These are phyloP conservation scores for Salminus brasiliensis DNA, from an alignment of 2,113 vertebrate genomes.

Conservation along the genomic window DNA sequence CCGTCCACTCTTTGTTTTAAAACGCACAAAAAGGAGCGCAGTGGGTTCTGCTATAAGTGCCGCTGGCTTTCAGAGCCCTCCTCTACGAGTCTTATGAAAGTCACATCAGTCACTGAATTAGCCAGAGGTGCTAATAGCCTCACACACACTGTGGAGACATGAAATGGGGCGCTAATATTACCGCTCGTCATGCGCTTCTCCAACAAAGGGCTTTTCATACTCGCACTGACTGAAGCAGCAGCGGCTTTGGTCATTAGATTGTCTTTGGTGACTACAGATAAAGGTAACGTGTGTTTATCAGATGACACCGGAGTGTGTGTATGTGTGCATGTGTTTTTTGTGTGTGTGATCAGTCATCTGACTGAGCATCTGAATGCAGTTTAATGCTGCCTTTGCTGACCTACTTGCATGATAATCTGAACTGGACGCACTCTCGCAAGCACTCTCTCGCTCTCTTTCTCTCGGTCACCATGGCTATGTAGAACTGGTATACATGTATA, in stretches of 20 bases:
- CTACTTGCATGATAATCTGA: too few relatives aligned
- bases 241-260: background rate
- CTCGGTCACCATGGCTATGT: too few relatives aligned
- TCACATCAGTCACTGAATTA: constrained; percentile 34
- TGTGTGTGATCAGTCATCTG: constrained; percentile 4
- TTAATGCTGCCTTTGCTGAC: background rate
- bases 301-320: background rate
- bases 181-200: constrained; percentile 20
- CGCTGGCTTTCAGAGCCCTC: background rate
- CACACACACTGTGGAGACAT: constrained; percentile 1
- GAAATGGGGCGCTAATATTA: constrained; percentile 11
- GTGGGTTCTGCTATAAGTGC: background rate
- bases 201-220: constrained; percentile 24
- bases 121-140: constrained; percentile 21
- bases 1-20: too few relatives aligned
- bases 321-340: background rate
- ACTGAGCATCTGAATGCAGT: background rate
- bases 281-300: constrained; percentile 27
- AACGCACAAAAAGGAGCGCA: too few relatives aligned
- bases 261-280: background rate
- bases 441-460: too few relatives aligned
- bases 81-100: constrained; percentile 10
- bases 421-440: too few relatives aligned
- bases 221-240: background rate
- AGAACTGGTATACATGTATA: too few relatives aligned